These are phyloP conservation scores for Corticium candelabrum DNA, from an alignment of 37 sponge, comb jelly and placozoan species.

Conservation along the genomic window DNA sequence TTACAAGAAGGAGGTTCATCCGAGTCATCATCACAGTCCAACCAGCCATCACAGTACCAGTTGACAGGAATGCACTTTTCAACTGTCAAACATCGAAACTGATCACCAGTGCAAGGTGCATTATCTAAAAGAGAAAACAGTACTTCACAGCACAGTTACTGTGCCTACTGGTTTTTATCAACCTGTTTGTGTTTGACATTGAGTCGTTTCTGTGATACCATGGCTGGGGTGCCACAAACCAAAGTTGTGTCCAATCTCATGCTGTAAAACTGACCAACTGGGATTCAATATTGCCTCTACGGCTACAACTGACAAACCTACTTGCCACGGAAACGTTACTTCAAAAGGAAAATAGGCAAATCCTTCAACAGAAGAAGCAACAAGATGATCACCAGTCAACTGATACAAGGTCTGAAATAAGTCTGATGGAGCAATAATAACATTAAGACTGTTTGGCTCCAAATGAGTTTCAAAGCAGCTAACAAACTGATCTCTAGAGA, in stretches of 20 bases:
- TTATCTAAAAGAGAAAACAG: background rate
- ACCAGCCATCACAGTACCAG: background rate
- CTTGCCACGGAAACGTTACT: background rate
- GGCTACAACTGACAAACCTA: background rate
- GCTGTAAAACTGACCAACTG: background rate
- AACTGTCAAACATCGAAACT: background rate
- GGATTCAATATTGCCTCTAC: background rate
- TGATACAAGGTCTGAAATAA: background rate
- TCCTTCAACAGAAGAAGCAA: background rate
- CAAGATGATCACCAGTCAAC: background rate
- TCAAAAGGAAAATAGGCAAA: background rate
- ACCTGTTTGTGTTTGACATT: background rate
- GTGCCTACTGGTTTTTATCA: background rate
- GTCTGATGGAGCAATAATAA: background rate
- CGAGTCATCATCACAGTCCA: background rate
- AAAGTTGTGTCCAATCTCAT: background rate
- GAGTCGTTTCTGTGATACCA: background rate
- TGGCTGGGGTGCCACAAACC: background rate
- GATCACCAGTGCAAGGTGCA: background rate
- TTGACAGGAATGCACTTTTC: background rate
- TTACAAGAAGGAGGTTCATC: background rate
- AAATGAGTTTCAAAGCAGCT: background rate
- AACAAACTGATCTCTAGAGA: background rate
- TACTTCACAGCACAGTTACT: no score
- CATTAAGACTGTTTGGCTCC: background rate